Conservation (phyloP, 2,797 vertebrate genomes). For the Sardinella longiceps region DNA sequence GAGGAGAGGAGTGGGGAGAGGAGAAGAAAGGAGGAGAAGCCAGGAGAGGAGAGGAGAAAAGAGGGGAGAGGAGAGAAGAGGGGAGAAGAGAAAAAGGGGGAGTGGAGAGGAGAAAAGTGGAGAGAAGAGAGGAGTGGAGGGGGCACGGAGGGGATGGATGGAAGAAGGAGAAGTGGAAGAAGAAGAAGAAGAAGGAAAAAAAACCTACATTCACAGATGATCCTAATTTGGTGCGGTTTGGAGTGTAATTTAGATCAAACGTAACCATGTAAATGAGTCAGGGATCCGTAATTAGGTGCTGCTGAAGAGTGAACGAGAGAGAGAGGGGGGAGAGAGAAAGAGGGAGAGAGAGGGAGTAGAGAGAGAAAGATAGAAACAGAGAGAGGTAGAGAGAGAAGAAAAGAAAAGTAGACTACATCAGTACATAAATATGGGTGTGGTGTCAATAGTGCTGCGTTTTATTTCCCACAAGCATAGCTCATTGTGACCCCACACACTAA, state of each 20-base stretch:
- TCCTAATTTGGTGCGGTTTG: constrained; percentile 99
- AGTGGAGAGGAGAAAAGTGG: background rate
- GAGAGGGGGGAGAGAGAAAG: constrained; percentile 40
- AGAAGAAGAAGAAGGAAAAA: constrained; percentile 53
- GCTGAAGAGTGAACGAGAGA: constrained; percentile 73
- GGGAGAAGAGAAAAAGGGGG: background rate
- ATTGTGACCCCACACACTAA: background rate
- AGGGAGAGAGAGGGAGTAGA: constrained; percentile 23
- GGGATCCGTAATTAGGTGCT: constrained; percentile 98
- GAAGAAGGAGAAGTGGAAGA: background rate
- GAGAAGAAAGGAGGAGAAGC: background rate
- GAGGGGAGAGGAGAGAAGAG: background rate
- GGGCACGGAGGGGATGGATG: constrained; percentile 72
- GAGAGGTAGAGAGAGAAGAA: constrained; percentile 54
- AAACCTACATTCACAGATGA: constrained; percentile 97
- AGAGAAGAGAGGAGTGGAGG: constrained; percentile 61
- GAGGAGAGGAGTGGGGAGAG: background rate
- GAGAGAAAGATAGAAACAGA: constrained; percentile 35
- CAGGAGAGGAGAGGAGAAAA: background rate
- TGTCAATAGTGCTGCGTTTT: constrained; percentile 66
- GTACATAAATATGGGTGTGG: constrained; percentile 87
- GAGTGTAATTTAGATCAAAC: constrained; percentile 99
- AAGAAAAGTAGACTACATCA: constrained; percentile 87
- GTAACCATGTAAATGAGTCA: constrained; percentile 98
- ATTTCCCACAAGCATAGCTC: background rate